phyloP scores from a whole-genome alignment of 2,888 invertebrate species.

The Tromatobia lineatoria region DNA sequence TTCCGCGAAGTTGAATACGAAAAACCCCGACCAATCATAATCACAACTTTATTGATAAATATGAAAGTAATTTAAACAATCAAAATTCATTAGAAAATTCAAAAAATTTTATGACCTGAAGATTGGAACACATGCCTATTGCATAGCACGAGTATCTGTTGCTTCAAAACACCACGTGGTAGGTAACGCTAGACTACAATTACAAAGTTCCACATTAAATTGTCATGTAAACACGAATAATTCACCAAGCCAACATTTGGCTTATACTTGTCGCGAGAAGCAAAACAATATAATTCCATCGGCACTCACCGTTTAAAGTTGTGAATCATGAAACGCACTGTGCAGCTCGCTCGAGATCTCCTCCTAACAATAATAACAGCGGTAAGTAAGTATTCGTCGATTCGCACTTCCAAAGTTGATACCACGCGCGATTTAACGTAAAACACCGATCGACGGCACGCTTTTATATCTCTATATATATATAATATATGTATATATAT shows the following conservation, averaged over 20 bases:
- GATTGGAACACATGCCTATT: too few species aligned
- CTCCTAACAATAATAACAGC: conserved; percentile 16
- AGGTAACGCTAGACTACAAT: too few species aligned
- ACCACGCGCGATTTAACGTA: conserved; percentile 3
- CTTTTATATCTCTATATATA: neutral
- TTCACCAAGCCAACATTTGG: neutral
- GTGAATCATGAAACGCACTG: conserved; percentile 23
- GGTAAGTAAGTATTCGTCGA: neutral
- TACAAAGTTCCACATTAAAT: neutral
- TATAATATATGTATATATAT: neutral
- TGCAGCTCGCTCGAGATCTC: neutral
- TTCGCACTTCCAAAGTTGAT: neutral
- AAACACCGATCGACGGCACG: neutral
- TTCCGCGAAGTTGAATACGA: too few species aligned
- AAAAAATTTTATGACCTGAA: too few species aligned
- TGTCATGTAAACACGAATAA: neutral
- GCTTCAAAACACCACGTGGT: too few species aligned
- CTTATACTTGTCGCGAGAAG: neutral
- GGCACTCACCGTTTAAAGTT: conserved; percentile 34
- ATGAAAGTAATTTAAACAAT: too few species aligned
- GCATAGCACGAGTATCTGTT: too few species aligned
- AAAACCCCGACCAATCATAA: too few species aligned
- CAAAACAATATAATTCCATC: neutral
- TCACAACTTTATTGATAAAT: too few species aligned
- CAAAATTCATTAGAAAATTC: too few species aligned